Conservation (phyloP, 2,888 invertebrate species). For the Leucoma salicis region DNA sequence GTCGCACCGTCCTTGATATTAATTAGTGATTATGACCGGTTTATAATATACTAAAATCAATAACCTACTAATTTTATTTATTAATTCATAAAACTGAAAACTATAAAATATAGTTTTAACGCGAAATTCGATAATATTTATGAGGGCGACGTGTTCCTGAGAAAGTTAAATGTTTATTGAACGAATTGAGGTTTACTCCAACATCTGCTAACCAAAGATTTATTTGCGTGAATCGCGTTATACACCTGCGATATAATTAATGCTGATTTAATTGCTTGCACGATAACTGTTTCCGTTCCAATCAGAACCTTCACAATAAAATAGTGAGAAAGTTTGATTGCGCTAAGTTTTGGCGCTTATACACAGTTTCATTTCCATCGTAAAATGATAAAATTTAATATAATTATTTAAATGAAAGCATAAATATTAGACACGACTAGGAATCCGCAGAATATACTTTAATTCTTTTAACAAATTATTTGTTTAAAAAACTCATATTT, state of each 20-base stretch:
- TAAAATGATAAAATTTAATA: background rate
- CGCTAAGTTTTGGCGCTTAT: background rate
- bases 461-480: too few species aligned
- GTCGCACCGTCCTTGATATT: constrained; percentile 1
- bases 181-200: constrained; percentile 35
- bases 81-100: constrained; percentile 29
- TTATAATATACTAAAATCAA: constrained; percentile 9
- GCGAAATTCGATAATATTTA: constrained; percentile 22
- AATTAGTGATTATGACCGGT: constrained; percentile 28
- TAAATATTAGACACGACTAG: too few species aligned
- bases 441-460: too few species aligned
- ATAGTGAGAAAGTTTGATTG: constrained; percentile 18
- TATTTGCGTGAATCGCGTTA: constrained; percentile 23
- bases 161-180: constrained; percentile 37
- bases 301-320: constrained; percentile 9
- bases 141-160: constrained; percentile 23
- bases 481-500: too few species aligned
- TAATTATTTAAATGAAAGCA: background rate
- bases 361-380: background rate
- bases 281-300: constrained; percentile 26
- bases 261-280: constrained; percentile 19
- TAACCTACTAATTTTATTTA: constrained; percentile 33
- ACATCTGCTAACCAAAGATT: constrained; percentile 33
- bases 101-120: constrained; percentile 28
- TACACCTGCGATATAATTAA: constrained; percentile 29